phyloP scores from a whole-genome alignment of 2,888 invertebrate species.

The Kryphioiulus occultus region DNA sequence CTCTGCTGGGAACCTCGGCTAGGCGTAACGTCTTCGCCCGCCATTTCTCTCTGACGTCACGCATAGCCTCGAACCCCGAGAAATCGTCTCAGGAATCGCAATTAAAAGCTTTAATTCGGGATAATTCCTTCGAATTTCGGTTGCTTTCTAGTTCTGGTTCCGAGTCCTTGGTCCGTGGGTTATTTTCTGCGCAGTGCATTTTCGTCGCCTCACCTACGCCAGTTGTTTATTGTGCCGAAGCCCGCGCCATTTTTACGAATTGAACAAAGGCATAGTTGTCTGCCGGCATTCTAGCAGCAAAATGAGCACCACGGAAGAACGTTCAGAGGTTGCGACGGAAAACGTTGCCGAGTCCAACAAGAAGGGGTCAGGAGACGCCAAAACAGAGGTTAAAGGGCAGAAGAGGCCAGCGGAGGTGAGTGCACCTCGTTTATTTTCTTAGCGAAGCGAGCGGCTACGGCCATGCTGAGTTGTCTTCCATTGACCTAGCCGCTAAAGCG shows the following conservation, averaged over 20 bases:
- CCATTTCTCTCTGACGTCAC: neutral
- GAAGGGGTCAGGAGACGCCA: conserved; percentile 75
- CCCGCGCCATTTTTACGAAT: conserved; percentile 55
- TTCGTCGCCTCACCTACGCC: conserved; percentile 26
- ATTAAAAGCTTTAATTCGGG: neutral
- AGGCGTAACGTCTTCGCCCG: neutral
- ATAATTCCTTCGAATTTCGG: neutral
- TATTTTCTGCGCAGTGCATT: neutral
- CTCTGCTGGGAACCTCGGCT: neutral
- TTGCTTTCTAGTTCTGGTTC: neutral
- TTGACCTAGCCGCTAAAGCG: conserved; percentile 30
- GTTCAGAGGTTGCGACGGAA: conserved; percentile 83
- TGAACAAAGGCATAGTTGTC: conserved; percentile 54
- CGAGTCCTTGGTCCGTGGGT: neutral
- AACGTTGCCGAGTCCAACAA: conserved; percentile 75
- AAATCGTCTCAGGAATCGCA: neutral
- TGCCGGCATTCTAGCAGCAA: conserved; percentile 48
- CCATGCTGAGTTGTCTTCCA: conserved; percentile 45
- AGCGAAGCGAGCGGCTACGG: neutral
- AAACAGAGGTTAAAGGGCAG: conserved; percentile 79
- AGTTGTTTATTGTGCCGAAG: conserved; percentile 40
- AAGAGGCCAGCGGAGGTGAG: conserved; percentile 89
- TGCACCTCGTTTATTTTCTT: conserved; percentile 57
- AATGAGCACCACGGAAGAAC: conserved; percentile 85
- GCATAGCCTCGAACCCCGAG: neutral